These are phyloP conservation scores for Alexandromys oeconomus DNA, from an alignment of 2,797 vertebrate genomes.

Conservation along the genomic window DNA sequence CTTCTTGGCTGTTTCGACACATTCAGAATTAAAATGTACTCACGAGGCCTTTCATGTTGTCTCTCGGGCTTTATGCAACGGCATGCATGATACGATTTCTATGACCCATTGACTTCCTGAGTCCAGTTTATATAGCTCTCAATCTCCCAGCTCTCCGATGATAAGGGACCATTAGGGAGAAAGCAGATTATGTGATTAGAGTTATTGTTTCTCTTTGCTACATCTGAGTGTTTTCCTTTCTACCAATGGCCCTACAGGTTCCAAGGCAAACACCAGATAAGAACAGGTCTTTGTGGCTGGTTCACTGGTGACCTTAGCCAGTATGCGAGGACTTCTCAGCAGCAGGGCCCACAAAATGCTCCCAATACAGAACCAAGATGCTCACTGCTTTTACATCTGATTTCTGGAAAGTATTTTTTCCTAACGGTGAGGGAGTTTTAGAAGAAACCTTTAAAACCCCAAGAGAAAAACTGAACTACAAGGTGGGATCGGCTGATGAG, in stretches of 20 bases:
- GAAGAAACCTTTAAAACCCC: constrained; percentile 15
- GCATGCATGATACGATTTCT: constrained; percentile 2
- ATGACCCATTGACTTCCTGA: neutral
- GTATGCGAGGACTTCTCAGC: neutral
- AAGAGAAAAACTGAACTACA: neutral
- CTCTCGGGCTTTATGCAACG: neutral
- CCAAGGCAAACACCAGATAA: constrained; percentile 71
- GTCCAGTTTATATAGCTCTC: constrained; percentile 70
- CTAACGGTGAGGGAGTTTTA: neutral
- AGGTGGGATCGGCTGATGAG: neutral
- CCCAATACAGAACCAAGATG: constrained; percentile 24
- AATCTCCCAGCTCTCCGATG: neutral
- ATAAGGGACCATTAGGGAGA: neutral
- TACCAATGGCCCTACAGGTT: neutral
- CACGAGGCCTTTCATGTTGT: constrained; percentile 79
- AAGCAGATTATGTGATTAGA: constrained; percentile 42
- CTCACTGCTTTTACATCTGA: constrained; percentile 40
- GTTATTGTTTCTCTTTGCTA: constrained; percentile 67
- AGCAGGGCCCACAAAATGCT: neutral
- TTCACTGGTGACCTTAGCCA: neutral
- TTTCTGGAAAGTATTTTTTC: neutral
- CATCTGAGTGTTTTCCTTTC: constrained; percentile 38
- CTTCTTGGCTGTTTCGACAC: neutral
- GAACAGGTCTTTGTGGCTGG: constrained; percentile 70
- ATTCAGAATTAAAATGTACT: constrained; percentile 75